A percentile compares a stretch with the other conserved stretches of the same genome.
Conservation (phyloP, 2,113 vertebrate genomes). For the Monopterus albus region DNA sequence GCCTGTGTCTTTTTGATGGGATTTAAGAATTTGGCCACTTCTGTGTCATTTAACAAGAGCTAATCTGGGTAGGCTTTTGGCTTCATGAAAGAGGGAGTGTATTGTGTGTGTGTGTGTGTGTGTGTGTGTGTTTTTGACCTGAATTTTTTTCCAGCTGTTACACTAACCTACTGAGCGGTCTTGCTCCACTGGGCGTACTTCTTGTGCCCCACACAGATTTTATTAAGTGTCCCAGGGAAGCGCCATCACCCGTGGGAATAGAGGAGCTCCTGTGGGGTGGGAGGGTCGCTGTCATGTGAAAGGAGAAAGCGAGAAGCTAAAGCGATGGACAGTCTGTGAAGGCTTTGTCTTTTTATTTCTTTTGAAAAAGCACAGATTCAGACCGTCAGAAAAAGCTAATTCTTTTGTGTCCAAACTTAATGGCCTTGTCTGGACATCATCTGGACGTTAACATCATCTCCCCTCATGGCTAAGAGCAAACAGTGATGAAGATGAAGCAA, state of each 20-base stretch:
- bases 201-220: conserved; percentile 48
- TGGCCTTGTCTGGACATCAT: conserved; percentile 49
- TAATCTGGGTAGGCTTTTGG: conserved; percentile 48
- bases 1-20: conserved; percentile 43
- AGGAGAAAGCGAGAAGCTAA: conserved; percentile 48
- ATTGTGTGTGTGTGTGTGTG: conserved; percentile 18
- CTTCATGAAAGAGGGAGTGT: conserved; percentile 15
- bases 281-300: conserved; percentile 46
- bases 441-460: conserved; percentile 31
- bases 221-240: conserved; percentile 63
- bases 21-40: conserved; percentile 44
- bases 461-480: neutral
- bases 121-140: no score
- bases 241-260: conserved; percentile 58
- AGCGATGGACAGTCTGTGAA: conserved; percentile 48
- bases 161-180: conserved; percentile 7
- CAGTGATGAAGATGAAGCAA: neutral
- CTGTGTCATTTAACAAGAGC: conserved; percentile 22
- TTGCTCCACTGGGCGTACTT: conserved; percentile 39
- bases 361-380: conserved; percentile 7
- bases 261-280: conserved; percentile 31
- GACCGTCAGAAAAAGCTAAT: conserved; percentile 11
- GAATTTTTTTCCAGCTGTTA: conserved; percentile 18
- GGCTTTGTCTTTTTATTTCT: conserved; percentile 33
- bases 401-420: conserved; percentile 31